Base-by-base conservation (phyloP, 2,113 vertebrate genomes). In the Jacana jacana region DNA sequence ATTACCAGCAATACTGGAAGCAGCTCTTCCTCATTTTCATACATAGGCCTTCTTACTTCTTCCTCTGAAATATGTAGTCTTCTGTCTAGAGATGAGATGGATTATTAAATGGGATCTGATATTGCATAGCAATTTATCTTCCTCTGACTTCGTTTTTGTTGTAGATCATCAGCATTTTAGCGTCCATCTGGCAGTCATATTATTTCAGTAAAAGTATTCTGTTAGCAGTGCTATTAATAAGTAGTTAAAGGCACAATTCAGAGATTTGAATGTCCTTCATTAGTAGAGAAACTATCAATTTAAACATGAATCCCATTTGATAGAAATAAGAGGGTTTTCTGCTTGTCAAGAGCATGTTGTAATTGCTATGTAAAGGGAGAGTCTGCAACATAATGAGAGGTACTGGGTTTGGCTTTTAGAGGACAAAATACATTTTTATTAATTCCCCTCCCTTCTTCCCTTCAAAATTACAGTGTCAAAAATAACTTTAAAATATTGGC, bases 381-480 rank as follows among this genome's bases (percentile, higher is more conserved):
- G 16, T 39, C 35, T 86, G 39, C 30, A 64, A 19, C 40, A 42
- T 75, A 84, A 86, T 55, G 33, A 90, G 22, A 71, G 13, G 14
- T 77, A 75, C 33, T 68, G 28, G 5, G 51, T 93, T 79, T 84
- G 57, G 30, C 40, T 95, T 92, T 75, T 72, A 68, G 27, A 86
- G 61, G 66, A 93, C 30, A 86, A 77, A 86, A 83, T 69, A 54
- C 13, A n/a, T 81, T 91, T 83, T 88, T 73, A 78, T 86, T 22
- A 94, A 61, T 81, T 78, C 40, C 4, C 12, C 19, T 87, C 58
- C 30, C 31, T 93, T 58, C 52, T 73, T 77, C 25, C 24, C 48
- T 84, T 89, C 55, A 84, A 87, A 93, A 93, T 86, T 90, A 70
- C 27, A 9, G 44, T 75, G 71, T 84, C 51, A 94, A 88, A 96